Percentiles rank a stretch among this genome's conserved stretches.
Conservation (phyloP, 2,797 vertebrate genomes). For the Alectoris magna region DNA sequence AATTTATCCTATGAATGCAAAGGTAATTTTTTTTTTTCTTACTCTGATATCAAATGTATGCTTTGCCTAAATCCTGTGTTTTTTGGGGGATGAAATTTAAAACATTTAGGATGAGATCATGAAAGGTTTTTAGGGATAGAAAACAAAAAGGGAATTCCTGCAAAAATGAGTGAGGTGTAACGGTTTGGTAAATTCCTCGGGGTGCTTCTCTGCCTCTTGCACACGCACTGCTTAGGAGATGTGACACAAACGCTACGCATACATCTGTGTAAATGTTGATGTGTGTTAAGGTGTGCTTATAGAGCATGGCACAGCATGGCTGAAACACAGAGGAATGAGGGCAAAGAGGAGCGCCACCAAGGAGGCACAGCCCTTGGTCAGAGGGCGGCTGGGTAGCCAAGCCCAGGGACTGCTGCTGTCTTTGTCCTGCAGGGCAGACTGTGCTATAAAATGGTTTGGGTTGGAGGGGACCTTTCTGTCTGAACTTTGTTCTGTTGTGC, state of each 20-base stretch:
- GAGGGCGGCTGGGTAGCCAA: not conserved
- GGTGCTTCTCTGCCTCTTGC: not conserved
- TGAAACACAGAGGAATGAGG: not conserved
- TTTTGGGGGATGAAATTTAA: not conserved
- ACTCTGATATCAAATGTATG: not conserved
- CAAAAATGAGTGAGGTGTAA: not conserved
- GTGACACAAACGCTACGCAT: not conserved
- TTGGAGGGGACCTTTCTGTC: not conserved
- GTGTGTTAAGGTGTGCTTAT: not conserved
- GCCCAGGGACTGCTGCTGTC: not conserved
- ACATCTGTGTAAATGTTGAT: not conserved
- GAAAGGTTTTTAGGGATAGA: not conserved
- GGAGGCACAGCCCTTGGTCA: not conserved
- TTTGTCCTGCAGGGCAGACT: not conserved
- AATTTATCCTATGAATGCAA: conserved; percentile 87
- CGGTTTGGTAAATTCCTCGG: not conserved
- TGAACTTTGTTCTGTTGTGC: not conserved
- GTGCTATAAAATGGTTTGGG: too few relatives aligned
- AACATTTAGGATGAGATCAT: not conserved
- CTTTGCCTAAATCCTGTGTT: not conserved
- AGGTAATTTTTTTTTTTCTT: conserved; percentile 77
- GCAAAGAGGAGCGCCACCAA: not conserved
- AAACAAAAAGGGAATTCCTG: not conserved
- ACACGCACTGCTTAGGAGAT: not conserved
- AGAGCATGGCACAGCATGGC: not conserved